phyloP scores from a whole-genome alignment of 2,113 vertebrate genomes.

The Semicossyphus pulcher region DNA sequence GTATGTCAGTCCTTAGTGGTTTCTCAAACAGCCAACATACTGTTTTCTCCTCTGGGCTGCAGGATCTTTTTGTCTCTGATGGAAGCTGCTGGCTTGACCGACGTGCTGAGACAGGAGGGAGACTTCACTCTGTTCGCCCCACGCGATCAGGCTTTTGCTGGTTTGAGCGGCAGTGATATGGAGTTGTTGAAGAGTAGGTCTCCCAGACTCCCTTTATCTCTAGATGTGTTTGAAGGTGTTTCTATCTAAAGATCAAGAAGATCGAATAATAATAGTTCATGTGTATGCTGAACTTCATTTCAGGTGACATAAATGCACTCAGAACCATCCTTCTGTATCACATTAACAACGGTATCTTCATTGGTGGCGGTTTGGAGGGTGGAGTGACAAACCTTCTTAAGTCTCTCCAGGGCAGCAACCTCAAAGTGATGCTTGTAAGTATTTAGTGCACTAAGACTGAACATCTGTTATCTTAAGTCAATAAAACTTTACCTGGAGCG shows the following conservation, averaged over 20 bases:
- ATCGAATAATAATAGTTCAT: not conserved
- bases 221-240: not conserved
- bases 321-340: slow-evolving; percentile 94
- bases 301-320: slow-evolving; percentile 91
- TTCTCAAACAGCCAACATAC: slow-evolving; percentile 34
- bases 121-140: slow-evolving; percentile 94
- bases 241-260: not conserved
- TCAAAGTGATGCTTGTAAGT: slow-evolving; percentile 91
- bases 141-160: slow-evolving; percentile 92
- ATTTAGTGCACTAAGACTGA: not conserved
- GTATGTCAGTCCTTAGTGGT: slow-evolving; percentile 26
- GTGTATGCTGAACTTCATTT: slow-evolving; percentile 5
- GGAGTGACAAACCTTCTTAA: slow-evolving; percentile 95
- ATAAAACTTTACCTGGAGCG: not conserved
- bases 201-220: not conserved
- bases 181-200: slow-evolving; percentile 86
- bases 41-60: slow-evolving; percentile 47
- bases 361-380: slow-evolving; percentile 93
- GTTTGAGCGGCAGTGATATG: slow-evolving; percentile 86
- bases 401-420: slow-evolving; percentile 91
- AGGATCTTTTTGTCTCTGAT: slow-evolving; percentile 94
- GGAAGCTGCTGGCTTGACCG: slow-evolving; percentile 90
- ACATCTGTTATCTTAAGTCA: not conserved
- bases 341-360: slow-evolving; percentile 89
- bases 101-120: slow-evolving; percentile 88